phyloP scores from a whole-genome alignment of 2,113 vertebrate genomes.

The Coracopsis vasa region DNA sequence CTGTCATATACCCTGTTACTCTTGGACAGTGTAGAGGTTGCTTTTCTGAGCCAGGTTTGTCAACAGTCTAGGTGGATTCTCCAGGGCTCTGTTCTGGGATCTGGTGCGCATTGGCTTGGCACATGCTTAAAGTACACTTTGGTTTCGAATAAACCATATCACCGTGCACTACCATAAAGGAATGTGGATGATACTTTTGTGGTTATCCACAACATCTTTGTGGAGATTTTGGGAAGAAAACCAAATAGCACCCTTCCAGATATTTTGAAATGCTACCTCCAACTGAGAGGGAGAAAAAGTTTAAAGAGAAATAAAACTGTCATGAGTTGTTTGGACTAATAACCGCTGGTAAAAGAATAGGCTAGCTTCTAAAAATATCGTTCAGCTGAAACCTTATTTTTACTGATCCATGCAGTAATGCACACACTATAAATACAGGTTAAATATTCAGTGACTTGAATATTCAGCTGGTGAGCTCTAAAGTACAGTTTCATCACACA shows the following conservation, averaged over 20 bases:
- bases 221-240: slow-evolving; percentile 51
- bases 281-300: slow-evolving; percentile 1
- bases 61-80: background rate
- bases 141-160: background rate
- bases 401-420: background rate
- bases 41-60: background rate
- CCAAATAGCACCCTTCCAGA: slow-evolving; percentile 27
- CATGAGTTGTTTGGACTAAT: slow-evolving; percentile 9
- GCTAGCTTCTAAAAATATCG: slow-evolving; percentile 29
- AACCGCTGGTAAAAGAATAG: background rate
- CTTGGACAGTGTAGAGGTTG: background rate
- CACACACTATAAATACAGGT: background rate
- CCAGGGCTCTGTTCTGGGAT: background rate
- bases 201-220: slow-evolving; percentile 46
- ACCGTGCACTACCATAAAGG: background rate
- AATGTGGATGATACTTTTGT: background rate
- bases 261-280: slow-evolving; percentile 55
- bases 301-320: slow-evolving; percentile 38
- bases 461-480: background rate
- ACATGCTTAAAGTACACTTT: background rate
- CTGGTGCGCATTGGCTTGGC: background rate
- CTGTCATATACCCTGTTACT: background rate
- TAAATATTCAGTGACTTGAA: background rate
- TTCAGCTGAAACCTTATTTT: background rate
- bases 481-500: background rate